These are phyloP conservation scores for Propsilocerus akamusi DNA, from an alignment of 1,140 invertebrate species.

Conservation along the genomic window DNA sequence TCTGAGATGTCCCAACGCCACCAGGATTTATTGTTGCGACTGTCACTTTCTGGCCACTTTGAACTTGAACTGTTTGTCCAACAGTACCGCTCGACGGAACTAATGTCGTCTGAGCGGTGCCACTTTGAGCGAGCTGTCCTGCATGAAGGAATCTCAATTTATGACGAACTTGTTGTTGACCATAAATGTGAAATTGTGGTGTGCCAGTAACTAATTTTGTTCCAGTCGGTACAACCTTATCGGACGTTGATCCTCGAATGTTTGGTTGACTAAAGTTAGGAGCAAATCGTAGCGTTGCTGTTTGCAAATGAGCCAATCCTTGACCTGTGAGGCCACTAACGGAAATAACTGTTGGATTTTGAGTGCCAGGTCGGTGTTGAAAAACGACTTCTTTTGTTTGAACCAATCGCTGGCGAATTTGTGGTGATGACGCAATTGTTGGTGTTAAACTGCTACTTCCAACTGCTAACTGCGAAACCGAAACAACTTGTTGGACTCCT, in stretches of 20 bases:
- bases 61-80: slow-evolving; percentile 14
- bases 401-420: slow-evolving; percentile 25
- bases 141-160: slow-evolving; percentile 25
- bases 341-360: slow-evolving; percentile 26
- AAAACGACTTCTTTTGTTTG: slow-evolving; percentile 19
- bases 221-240: slow-evolving; percentile 20
- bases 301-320: slow-evolving; percentile 26
- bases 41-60: slow-evolving; percentile 20
- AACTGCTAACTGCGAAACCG: slow-evolving; percentile 18
- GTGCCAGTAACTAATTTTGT: slow-evolving; percentile 24
- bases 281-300: slow-evolving; percentile 25
- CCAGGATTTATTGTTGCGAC: slow-evolving; percentile 16
- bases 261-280: slow-evolving; percentile 22
- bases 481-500: slow-evolving; percentile 19
- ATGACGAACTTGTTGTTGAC: slow-evolving; percentile 24
- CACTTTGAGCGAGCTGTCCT: slow-evolving; percentile 9
- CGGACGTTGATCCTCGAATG: slow-evolving; percentile 25
- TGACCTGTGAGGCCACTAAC: slow-evolving; percentile 16
- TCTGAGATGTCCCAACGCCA: slow-evolving; percentile 11
- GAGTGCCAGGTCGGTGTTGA: slow-evolving; percentile 16
- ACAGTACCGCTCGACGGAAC: slow-evolving; percentile 10
- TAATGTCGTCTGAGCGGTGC: slow-evolving; percentile 17
- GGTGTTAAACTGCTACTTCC: slow-evolving; percentile 17
- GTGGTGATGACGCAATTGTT: slow-evolving; percentile 19
- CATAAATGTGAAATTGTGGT: slow-evolving; percentile 27